A percentile compares a stretch with the other conserved stretches of the same genome.
Conservation (phyloP, 2,113 vertebrate species). For the Pogonocichla stellata region DNA sequence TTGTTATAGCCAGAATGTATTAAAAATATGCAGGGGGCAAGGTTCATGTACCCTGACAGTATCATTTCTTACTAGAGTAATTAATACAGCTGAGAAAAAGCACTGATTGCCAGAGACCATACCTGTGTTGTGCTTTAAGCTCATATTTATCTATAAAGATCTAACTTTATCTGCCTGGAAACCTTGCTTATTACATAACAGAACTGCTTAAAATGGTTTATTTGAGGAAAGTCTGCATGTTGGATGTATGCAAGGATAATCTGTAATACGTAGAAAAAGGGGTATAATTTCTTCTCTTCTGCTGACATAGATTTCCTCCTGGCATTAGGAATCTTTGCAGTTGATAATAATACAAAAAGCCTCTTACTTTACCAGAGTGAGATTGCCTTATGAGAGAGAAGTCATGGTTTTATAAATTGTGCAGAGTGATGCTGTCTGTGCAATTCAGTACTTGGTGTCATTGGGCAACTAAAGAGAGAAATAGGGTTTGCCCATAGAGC, state of each 20-base stretch:
- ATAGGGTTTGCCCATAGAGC: accelerated
- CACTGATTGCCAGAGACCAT: background rate
- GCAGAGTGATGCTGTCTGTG: background rate
- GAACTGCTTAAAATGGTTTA: background rate
- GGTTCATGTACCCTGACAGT: background rate
- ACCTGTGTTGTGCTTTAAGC: accelerated
- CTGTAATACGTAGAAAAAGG: background rate
- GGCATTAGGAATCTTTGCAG: background rate
- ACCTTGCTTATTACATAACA: background rate
- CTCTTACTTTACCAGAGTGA: background rate
- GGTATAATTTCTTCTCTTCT: background rate
- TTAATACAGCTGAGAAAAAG: background rate
- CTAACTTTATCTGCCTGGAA: background rate
- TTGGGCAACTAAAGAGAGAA: background rate
- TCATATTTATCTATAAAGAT: background rate
- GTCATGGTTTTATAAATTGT: background rate
- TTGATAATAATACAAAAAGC: background rate
- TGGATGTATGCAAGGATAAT: background rate
- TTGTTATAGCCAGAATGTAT: background rate
- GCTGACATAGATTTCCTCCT: background rate
- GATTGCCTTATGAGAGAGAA: background rate
- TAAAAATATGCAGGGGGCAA: background rate
- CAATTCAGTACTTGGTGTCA: background rate
- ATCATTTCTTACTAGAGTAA: background rate
- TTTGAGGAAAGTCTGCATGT: background rate